Conservation (phyloP, 2,888 invertebrate species). For the Caenorhabditis wallacei region DNA sequence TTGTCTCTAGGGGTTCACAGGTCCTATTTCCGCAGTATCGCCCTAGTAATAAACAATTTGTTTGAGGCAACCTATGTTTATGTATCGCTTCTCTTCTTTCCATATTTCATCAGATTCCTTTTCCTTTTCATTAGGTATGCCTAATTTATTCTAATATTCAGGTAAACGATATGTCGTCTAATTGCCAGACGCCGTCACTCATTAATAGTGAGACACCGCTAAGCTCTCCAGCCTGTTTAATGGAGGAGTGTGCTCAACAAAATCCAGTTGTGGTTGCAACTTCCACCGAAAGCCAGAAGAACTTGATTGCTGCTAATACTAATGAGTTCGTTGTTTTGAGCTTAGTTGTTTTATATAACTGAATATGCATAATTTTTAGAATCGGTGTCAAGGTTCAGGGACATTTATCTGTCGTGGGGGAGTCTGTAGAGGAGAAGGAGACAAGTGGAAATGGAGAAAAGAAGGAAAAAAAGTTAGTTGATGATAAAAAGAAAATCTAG, state of each 20-base stretch:
- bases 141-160: neutral
- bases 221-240: neutral
- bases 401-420: too few relatives aligned
- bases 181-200: neutral
- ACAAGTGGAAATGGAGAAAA: neutral
- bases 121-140: neutral
- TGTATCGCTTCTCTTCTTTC: neutral
- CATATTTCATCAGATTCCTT: neutral
- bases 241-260: too few relatives aligned
- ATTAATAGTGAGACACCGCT: neutral
- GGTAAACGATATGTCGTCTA: neutral
- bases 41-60: slow-evolving; percentile 10
- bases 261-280: neutral
- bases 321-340: too few relatives aligned
- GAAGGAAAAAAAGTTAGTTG: neutral
- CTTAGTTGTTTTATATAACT: too few relatives aligned
- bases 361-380: too few relatives aligned
- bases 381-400: too few relatives aligned
- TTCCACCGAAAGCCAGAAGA: neutral
- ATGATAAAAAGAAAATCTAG: neutral
- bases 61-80: neutral
- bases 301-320: too few relatives aligned
- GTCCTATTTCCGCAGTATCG: neutral
- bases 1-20: slow-evolving; percentile 3
- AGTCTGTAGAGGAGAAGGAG: neutral